Base-by-base conservation (phyloP, 2,113 vertebrate species). In the Spea multiplicata region DNA sequence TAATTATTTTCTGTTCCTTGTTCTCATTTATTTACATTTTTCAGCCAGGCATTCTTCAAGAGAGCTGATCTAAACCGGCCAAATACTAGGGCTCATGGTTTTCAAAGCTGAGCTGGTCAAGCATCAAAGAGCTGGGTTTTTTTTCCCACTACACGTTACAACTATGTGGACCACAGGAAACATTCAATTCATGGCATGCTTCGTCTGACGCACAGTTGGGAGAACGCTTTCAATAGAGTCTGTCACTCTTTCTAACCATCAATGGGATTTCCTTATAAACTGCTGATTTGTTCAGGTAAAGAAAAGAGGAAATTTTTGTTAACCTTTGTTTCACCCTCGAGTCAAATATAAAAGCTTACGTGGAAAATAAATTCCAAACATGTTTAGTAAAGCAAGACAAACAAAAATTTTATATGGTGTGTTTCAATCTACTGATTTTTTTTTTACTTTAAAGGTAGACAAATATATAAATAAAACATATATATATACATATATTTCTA, bases 271-370 rank as follows among this genome's bases (percentile, higher is more conserved):
- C 91, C 91, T 92, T 90, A 88, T 87, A 87, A 92, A 92, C 91
- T 93, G 93, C 93, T 93, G 92, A 94, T 93, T 94, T 91, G 92
- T 94, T 93, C 90, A 92, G 91, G 93, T 93, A 93, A 83, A 92
- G 88, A 91, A 92, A 87, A 93, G 91, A 94, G 88, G 87, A 93
- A 92, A 92, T 92, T 93, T 93, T 91, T 92, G 92, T 93, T 93
- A 93, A 93, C 92, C 91, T 93, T 93, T 93, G 90, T 93, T 93
- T 93, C 92, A 93, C 92, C 91, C 92, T 87, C 83, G 90, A 91
- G 90, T 48, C 2, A 45, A 75, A 30, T 30, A 30, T 30, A 30
- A 30, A 30, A 30, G 30, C 2, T 2, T 30, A 30, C 30, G 30
- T 30, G 30, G 30, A 30, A 30, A 30, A 30, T 30, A 30, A 30